Evolutionary conservation across 2,888 invertebrate species (phyloP).

Genomic region (Erebia ligea): DNA sequence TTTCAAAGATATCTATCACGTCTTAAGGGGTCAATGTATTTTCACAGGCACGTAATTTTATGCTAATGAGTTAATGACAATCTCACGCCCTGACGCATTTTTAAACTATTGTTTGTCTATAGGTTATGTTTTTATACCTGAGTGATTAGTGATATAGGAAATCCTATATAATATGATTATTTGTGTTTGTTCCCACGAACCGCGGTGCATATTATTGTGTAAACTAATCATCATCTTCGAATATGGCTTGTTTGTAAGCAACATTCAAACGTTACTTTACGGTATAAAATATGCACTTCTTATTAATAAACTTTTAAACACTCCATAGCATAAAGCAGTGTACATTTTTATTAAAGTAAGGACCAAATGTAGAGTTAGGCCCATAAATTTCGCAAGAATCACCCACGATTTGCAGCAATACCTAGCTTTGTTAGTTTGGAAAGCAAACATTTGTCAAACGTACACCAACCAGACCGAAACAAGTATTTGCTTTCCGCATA

Average conservation of each 20-base stretch:
- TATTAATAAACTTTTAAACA: too few relatives aligned
- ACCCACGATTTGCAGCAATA: neutral
- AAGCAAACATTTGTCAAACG: slow-evolving; percentile 26
- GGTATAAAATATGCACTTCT: too few relatives aligned
- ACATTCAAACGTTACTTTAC: neutral
- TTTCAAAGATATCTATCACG: slow-evolving; percentile 48
- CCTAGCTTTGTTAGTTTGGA: slow-evolving; percentile 16
- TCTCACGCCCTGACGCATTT: slow-evolving; percentile 51
- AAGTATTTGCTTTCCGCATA: slow-evolving; percentile 22
- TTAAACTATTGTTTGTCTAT: slow-evolving; percentile 23
- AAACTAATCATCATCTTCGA: neutral
- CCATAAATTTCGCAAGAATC: neutral
- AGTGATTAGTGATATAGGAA: slow-evolving; percentile 18
- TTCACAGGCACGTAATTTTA: slow-evolving; percentile 56
- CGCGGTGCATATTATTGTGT: neutral
- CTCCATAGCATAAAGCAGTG: too few relatives aligned
- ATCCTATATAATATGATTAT: slow-evolving; percentile 17
- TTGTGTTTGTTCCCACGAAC: slow-evolving; percentile 8
- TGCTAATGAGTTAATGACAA: slow-evolving; percentile 50
- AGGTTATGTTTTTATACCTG: slow-evolving; percentile 13
- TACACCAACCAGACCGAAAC: slow-evolving; percentile 28
- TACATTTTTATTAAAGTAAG: too few relatives aligned
- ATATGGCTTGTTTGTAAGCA: neutral
- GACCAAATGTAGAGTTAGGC: neutral
- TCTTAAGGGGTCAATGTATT: slow-evolving; percentile 49